These are phyloP conservation scores for Micronycteris hirsuta DNA, from an alignment of 2,113 vertebrate genomes.

Conservation along the genomic window DNA sequence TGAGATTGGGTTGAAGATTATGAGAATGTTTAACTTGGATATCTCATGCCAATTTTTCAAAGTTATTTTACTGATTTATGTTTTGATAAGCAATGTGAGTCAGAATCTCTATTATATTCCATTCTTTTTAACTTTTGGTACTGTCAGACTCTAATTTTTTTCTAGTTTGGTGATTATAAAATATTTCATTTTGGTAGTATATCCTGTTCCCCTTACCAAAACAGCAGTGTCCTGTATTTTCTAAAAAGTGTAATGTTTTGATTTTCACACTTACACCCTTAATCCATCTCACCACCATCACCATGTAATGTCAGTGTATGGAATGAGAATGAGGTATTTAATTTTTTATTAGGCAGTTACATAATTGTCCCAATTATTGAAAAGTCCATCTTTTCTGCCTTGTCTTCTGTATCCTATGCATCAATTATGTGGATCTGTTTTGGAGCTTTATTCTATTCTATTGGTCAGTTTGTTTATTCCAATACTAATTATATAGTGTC, in stretches of 20 bases:
- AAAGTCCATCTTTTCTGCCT: neutral
- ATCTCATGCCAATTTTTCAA: neutral
- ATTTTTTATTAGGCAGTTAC: neutral
- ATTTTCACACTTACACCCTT: neutral
- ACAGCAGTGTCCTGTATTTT: neutral
- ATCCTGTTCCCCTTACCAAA: neutral
- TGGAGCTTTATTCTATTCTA: neutral
- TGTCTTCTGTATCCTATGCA: neutral
- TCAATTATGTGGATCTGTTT: neutral
- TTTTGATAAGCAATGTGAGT: neutral
- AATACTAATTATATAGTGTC: neutral
- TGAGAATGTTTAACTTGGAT: slow-evolving; percentile 3
- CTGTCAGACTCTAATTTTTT: neutral
- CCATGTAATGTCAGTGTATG: neutral
- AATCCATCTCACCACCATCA: neutral
- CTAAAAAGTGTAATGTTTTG: neutral
- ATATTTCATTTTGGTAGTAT: neutral
- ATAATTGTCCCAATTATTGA: neutral
- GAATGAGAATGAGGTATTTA: neutral
- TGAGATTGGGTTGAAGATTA: neutral
- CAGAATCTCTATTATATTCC: neutral
- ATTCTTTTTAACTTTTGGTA: neutral
- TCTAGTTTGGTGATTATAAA: neutral
- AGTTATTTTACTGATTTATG: neutral
- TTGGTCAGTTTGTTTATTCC: neutral